A percentile compares a stretch with the other conserved stretches of the same genome.
Evolutionary conservation across 2,797 vertebrate species (phyloP).

Genomic region (Hirundo rustica): DNA sequence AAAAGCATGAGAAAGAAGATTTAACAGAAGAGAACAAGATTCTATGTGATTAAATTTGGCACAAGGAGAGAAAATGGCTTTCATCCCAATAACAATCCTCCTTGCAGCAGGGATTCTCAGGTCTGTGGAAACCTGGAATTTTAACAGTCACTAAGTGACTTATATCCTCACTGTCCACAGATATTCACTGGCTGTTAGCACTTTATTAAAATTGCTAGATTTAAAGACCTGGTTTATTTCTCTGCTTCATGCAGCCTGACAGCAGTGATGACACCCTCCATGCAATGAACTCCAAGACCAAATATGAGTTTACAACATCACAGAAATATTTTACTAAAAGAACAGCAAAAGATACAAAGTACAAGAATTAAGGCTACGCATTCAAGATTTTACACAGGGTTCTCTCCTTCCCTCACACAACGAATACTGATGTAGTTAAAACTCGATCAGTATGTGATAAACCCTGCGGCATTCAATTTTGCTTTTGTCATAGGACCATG

Average conservation of each 20-base stretch:
- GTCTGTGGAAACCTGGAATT: not conserved
- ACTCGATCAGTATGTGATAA: not conserved
- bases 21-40: not conserved
- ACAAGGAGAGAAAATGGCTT: not conserved
- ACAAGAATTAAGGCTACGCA: not conserved
- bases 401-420: not conserved
- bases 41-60: not conserved
- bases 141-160: not conserved
- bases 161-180: not conserved
- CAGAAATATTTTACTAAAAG: not conserved
- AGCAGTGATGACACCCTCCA: not conserved
- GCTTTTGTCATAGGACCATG: not conserved
- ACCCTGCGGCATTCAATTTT: not conserved
- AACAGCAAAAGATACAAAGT: not conserved
- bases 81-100: not conserved
- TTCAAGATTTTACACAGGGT: not conserved
- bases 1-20: not conserved
- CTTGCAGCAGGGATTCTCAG: not conserved
- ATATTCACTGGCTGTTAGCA: not conserved
- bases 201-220: not conserved
- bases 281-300: not conserved
- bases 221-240: conserved; percentile 18
- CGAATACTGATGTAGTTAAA: not conserved
- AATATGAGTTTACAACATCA: not conserved
- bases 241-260: not conserved